A percentile compares a stretch with the other conserved stretches of the same genome.
Conservation (phyloP, 2,113 vertebrate species). For the Charina bottae region DNA sequence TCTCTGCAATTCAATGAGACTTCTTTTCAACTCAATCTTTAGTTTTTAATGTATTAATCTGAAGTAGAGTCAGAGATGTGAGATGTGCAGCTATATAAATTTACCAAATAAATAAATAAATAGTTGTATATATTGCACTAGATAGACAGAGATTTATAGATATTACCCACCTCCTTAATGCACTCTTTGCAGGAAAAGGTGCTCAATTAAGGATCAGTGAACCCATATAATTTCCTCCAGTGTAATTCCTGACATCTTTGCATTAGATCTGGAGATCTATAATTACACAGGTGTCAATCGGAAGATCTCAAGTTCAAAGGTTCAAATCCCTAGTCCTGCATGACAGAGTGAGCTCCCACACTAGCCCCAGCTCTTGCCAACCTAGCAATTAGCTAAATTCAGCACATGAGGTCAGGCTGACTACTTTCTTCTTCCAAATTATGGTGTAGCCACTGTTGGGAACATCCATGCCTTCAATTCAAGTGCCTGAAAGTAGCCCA, state of each 20-base stretch:
- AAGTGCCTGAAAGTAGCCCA: background rate
- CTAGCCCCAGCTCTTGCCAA: no score
- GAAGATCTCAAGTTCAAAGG: no score
- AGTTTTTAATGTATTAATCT: background rate
- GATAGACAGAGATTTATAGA: background rate
- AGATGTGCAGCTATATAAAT: background rate
- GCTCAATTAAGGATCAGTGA: background rate
- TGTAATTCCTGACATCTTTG: background rate
- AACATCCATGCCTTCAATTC: background rate
- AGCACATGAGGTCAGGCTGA: background rate
- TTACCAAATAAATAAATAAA: background rate
- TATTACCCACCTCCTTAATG: background rate
- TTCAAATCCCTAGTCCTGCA: no score
- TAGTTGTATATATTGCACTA: background rate
- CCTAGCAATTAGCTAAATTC: no score
- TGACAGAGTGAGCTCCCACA: no score
- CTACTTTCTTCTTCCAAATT: background rate
- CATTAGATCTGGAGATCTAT: background rate
- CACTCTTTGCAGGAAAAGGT: background rate
- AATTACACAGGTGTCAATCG: background rate
- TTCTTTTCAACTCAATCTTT: background rate
- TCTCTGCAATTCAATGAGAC: background rate
- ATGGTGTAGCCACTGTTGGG: background rate
- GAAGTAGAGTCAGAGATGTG: background rate
- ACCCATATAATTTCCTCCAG: background rate